These are phyloP conservation scores for Girardinichthys multiradiatus DNA, from an alignment of 2,113 vertebrate species.

Conservation along the genomic window DNA sequence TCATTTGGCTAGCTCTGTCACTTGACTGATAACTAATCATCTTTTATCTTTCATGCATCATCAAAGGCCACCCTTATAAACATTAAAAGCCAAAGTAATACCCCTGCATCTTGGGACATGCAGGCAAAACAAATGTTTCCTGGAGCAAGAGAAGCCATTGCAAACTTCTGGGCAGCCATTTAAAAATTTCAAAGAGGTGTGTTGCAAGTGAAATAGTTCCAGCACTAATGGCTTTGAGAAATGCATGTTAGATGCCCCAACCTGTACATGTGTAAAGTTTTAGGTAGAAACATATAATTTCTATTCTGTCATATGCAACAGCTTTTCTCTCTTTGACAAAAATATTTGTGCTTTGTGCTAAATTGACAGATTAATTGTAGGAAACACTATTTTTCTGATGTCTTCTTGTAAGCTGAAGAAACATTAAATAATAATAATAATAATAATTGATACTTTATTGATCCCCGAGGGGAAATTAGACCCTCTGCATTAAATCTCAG, in stretches of 20 bases:
- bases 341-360: background rate
- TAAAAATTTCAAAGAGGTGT: background rate
- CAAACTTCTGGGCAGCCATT: background rate
- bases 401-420: background rate
- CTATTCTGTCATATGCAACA: background rate
- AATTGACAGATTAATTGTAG: no score
- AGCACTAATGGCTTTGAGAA: background rate
- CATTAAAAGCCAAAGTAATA: background rate
- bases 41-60: background rate
- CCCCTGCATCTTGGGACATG: background rate
- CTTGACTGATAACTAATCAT: background rate
- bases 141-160: background rate
- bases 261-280: background rate
- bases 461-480: no score
- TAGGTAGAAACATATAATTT: background rate
- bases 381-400: no score
- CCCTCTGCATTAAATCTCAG: no score
- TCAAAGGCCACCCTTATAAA: background rate
- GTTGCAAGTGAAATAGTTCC: background rate
- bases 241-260: background rate
- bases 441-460: no score
- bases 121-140: background rate
- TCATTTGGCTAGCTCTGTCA: background rate
- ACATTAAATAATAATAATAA: no score
- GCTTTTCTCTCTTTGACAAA: background rate